These are phyloP conservation scores for Polylopha cassiicola DNA, from an alignment of 2,888 invertebrate species.

Conservation along the genomic window DNA sequence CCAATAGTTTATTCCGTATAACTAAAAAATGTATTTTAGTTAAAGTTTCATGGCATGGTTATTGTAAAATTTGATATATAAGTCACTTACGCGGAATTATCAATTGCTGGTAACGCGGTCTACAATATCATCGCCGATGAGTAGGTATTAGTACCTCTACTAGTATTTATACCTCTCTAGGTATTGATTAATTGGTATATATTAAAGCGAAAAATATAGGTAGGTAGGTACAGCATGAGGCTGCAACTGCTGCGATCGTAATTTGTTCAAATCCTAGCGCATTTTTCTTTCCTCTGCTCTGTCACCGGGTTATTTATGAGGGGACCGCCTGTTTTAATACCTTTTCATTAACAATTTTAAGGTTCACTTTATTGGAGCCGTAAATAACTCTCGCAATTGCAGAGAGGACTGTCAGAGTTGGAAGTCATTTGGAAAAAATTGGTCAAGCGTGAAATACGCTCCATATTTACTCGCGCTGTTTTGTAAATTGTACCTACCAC, in stretches of 20 bases:
- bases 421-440: conserved; percentile 53
- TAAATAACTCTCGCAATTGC: conserved; percentile 69
- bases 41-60: too few relatives aligned
- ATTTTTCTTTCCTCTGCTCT: conserved; percentile 67
- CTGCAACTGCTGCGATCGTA: conserved; percentile 34
- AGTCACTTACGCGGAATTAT: too few relatives aligned
- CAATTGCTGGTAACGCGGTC: too few relatives aligned
- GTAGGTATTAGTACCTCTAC: too few relatives aligned
- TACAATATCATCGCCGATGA: too few relatives aligned
- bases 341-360: conserved; percentile 78
- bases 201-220: conserved; percentile 14
- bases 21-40: too few relatives aligned
- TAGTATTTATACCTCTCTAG: too few relatives aligned
- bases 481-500: too few relatives aligned
- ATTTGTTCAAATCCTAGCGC: conserved; percentile 66
- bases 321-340: conserved; percentile 70
- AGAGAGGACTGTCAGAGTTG: conserved; percentile 47
- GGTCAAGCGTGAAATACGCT: conserved; percentile 15
- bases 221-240: conserved; percentile 24
- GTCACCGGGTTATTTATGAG: conserved; percentile 74
- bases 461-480: too few relatives aligned
- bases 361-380: conserved; percentile 75
- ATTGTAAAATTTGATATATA: too few relatives aligned
- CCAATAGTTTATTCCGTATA: too few relatives aligned
- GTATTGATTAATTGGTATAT: too few relatives aligned